Conservation (phyloP, 2,888 invertebrate species). For the Meteorus colon region DNA sequence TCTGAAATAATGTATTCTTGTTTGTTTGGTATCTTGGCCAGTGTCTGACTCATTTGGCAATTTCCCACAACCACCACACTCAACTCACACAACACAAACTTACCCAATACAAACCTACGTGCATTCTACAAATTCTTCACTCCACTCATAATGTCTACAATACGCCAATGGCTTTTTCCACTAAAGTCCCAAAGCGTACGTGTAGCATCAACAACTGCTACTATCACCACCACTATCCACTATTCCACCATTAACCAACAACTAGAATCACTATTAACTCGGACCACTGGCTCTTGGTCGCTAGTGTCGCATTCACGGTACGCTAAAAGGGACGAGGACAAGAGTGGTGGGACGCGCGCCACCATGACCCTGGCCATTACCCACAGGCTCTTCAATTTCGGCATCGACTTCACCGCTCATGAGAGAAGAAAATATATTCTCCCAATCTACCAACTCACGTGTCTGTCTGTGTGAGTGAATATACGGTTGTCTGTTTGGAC, state of each 20-base stretch:
- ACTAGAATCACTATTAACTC: neutral
- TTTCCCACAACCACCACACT: neutral
- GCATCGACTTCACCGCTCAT: conserved; percentile 27
- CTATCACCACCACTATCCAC: neutral
- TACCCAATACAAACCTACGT: neutral
- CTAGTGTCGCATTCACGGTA: neutral
- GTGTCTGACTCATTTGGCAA: neutral
- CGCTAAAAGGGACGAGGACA: conserved; percentile 6
- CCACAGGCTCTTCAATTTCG: conserved; percentile 59
- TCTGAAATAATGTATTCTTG: neutral
- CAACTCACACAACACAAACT: neutral
- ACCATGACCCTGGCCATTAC: conserved; percentile 52
- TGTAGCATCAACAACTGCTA: neutral
- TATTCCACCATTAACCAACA: neutral
- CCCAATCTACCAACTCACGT: neutral
- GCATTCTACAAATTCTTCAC: conserved; percentile 20
- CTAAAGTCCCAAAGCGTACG: neutral
- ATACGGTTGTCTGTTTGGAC: conserved; percentile 28
- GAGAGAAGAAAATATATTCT: neutral
- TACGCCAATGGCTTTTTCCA: conserved; percentile 3
- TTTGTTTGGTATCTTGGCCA: neutral
- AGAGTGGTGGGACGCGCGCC: conserved; percentile 35
- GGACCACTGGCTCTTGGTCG: neutral
- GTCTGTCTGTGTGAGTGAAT: neutral
- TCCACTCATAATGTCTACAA: conserved; percentile 1